These are phyloP conservation scores for Rhinolophus sinicus DNA, from an alignment of 2,113 vertebrate genomes.

Conservation along the genomic window DNA sequence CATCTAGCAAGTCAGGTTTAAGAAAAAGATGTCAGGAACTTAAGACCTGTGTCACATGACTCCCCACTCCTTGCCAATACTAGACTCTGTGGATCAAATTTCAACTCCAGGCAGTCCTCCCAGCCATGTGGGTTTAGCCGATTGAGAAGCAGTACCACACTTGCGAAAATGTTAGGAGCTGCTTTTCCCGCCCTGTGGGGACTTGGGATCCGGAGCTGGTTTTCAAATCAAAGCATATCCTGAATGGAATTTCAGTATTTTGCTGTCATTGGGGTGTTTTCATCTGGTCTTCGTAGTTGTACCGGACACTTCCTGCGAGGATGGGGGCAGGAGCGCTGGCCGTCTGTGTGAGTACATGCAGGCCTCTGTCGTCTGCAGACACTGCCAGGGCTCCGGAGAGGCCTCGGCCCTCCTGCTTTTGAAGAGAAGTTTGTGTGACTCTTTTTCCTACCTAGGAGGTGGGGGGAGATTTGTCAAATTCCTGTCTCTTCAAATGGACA, in stretches of 20 bases:
- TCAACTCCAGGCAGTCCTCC: slow-evolving; percentile 44
- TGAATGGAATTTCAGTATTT: not conserved
- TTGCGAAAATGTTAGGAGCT: slow-evolving; percentile 16
- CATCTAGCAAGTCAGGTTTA: not conserved
- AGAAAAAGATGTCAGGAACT: slow-evolving; percentile 48
- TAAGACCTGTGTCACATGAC: slow-evolving; percentile 40
- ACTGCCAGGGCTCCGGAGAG: not conserved
- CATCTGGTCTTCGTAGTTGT: slow-evolving; percentile 55
- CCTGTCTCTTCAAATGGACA: not conserved
- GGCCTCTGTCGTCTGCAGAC: not conserved
- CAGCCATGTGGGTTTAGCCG: slow-evolving; percentile 9
- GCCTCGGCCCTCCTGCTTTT: not conserved
- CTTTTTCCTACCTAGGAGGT: not conserved
- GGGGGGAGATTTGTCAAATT: not conserved
- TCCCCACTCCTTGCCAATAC: not conserved
- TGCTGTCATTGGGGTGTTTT: slow-evolving; percentile 12
- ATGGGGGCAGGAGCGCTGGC: slow-evolving; percentile 95
- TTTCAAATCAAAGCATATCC: not conserved
- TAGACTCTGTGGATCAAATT: slow-evolving; percentile 48
- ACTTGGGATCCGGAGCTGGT: not conserved
- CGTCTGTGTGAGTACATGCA: slow-evolving; percentile 94
- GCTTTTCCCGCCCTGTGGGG: fast-evolving
- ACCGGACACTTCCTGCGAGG: slow-evolving; percentile 79
- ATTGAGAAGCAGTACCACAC: not conserved
- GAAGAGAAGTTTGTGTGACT: not conserved